Percentiles rank a stretch among this genome's conserved stretches.
Conservation (phyloP, 2,113 vertebrate species). For the Macrotus californicus region DNA sequence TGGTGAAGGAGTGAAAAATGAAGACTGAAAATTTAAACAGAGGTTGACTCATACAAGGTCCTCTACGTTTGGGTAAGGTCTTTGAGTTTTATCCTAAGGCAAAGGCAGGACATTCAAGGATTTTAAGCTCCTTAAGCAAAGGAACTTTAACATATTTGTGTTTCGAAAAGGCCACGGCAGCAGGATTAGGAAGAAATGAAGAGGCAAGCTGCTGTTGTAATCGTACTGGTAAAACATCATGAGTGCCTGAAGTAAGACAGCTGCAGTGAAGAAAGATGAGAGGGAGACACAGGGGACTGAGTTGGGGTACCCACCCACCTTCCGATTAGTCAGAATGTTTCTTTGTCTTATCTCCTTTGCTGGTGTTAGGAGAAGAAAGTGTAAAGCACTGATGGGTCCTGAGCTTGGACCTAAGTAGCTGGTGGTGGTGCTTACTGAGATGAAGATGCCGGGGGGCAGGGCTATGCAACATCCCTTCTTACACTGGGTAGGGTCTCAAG, state of each 20-base stretch:
- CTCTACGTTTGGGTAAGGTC: neutral
- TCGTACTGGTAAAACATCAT: neutral
- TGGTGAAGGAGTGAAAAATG: neutral
- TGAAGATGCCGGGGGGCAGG: neutral
- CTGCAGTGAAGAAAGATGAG: neutral
- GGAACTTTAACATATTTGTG: neutral
- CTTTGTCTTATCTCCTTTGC: neutral
- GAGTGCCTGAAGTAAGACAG: neutral
- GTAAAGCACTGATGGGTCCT: neutral
- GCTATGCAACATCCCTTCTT: neutral
- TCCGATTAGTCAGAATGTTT: neutral
- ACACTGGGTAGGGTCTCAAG: neutral
- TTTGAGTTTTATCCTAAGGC: neutral
- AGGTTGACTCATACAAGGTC: neutral
- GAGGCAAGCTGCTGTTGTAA: neutral
- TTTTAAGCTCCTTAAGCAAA: conserved; percentile 26
- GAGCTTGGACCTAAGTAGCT: neutral
- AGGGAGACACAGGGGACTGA: neutral
- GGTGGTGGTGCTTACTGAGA: neutral
- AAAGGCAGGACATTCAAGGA: neutral
- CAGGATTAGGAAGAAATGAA: neutral
- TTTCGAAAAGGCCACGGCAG: neutral
- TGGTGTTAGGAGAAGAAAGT: neutral
- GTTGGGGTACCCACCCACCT: neutral
- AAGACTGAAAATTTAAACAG: neutral